These are phyloP conservation scores for Drosophila sulfurigaster DNA, from an alignment of 1,140 invertebrate genomes.

Conservation along the genomic window DNA sequence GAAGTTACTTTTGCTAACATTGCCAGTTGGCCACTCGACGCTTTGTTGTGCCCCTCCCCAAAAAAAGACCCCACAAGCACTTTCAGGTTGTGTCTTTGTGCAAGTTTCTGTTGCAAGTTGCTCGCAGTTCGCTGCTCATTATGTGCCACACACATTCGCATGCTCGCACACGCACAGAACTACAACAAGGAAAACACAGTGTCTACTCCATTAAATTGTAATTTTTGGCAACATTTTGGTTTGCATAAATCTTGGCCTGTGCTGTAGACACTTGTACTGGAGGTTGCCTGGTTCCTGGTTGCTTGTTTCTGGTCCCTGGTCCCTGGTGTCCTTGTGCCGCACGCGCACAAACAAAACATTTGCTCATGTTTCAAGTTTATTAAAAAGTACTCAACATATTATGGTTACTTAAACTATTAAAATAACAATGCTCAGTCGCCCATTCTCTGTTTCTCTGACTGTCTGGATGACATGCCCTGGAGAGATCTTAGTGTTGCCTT, in stretches of 20 bases:
- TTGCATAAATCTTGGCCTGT: constrained; percentile 76
- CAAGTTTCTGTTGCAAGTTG: constrained; percentile 54
- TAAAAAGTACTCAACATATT: constrained; percentile 84
- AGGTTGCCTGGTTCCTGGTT: constrained; percentile 22
- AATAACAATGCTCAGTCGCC: constrained; percentile 58
- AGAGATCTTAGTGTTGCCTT: constrained; percentile 12
- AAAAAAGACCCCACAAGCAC: background rate
- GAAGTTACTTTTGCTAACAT: constrained; percentile 76
- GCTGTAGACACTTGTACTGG: constrained; percentile 41
- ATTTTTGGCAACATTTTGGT: constrained; percentile 84
- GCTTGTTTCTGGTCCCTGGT: constrained; percentile 42
- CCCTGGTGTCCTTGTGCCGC: constrained; percentile 66
- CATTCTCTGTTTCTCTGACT: constrained; percentile 9
- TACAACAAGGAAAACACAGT: constrained; percentile 24
- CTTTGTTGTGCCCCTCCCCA: background rate
- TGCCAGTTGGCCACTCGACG: constrained; percentile 54
- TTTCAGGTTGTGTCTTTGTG: constrained; percentile 52
- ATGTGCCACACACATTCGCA: constrained; percentile 51
- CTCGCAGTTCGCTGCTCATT: constrained; percentile 71
- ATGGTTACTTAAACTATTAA: constrained; percentile 84
- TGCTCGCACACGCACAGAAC: constrained; percentile 1
- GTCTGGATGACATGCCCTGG: constrained; percentile 29
- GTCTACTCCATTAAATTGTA: constrained; percentile 83
- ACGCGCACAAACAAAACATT: constrained; percentile 60
- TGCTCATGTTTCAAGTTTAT: constrained; percentile 80